Evolutionary conservation across 2,888 invertebrate genomes (phyloP), one percentile per base, ranked within the genome.

Genomic region (Mycogona germanica): DNA sequence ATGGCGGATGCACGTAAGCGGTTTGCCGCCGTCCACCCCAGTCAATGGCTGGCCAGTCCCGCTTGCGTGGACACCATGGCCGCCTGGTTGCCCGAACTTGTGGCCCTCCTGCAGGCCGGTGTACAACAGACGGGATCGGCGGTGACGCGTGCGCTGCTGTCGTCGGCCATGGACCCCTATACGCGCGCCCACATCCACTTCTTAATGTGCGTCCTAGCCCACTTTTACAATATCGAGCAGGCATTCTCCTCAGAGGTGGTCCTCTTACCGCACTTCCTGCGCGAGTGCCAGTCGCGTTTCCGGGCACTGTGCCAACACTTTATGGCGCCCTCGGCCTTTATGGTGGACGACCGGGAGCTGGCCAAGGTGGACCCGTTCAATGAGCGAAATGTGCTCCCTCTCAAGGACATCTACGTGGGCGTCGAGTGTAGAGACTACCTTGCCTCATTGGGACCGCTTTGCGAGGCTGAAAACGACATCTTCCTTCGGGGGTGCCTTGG

Each of bases 241-340:
- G 28, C 47, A 19, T 37, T 53, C 42, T 21, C 26, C 4, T 26
- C 47, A 14, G 47, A 47, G 28, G 9, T 14, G 3, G 40, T 47
- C 26, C 14, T 23, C 7, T 38, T 35, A 21, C 47, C 46, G 9
- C 53, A 29, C n/a, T 28, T 53, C n/a, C 25, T 53, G 5, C 32
- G 29, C 14, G 47, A 35, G 28, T 53, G 46, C 23, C 46, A 37
- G 38, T 17, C 26, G n/a, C 47, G 47, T 23, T 53, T 53, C 28
- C 35, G 37, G 14, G 38, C n/a, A 6, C 21, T 47, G 23, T 53
- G 53, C 28, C 47, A 53, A 29, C 53, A 53, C 28, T 53, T 53
- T 38, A 35, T 53, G 40, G 38, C 53, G n/a, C 53, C 53, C 5
- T 46, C 53, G 6, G 37, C 47, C 17, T 47, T 35, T 25, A 53